Percentiles rank a stretch among this genome's conserved stretches.
Conservation (phyloP, 2,888 invertebrate genomes). For the Ecliptopera silaceata region DNA sequence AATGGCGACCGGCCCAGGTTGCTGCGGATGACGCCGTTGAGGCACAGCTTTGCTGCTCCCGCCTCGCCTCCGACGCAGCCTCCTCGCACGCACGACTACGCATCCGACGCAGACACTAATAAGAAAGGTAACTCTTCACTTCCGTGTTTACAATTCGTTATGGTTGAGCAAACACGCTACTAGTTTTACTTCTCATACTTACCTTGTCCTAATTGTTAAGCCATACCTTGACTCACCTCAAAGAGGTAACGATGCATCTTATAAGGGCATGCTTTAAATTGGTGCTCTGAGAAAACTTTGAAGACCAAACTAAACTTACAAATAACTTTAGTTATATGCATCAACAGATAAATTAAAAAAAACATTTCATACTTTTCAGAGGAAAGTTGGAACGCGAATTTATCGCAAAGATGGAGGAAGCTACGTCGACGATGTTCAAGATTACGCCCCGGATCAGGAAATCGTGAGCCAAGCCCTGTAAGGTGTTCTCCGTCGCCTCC, state of each 20-base stretch:
- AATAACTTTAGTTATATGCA: too few species aligned
- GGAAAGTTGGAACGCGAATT: conserved; percentile 88
- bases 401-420: conserved; percentile 89
- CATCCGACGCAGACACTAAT: conserved; percentile 84
- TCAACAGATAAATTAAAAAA: too few species aligned
- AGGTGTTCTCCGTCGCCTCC: conserved; percentile 83
- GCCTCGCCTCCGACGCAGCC: conserved; percentile 73
- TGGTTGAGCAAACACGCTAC: conserved; percentile 19
- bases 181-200: conserved; percentile 25
- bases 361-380: conserved; percentile 77
- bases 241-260: conserved; percentile 6
- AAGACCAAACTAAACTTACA: too few species aligned
- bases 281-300: not conserved
- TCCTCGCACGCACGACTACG: conserved; percentile 73
- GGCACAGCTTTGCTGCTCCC: conserved; percentile 83
- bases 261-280: conserved; percentile 12
- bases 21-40: conserved; percentile 82
- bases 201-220: conserved; percentile 22
- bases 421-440: conserved; percentile 87
- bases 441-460: conserved; percentile 85
- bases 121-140: conserved; percentile 28
- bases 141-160: conserved; percentile 29
- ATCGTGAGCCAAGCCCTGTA: conserved; percentile 79
- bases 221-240: too few species aligned
- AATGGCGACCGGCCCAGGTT: conserved; percentile 80